Evolutionary conservation across 1,140 invertebrate genomes (phyloP).

Genomic region (Diplogasteroides magnus): DNA sequence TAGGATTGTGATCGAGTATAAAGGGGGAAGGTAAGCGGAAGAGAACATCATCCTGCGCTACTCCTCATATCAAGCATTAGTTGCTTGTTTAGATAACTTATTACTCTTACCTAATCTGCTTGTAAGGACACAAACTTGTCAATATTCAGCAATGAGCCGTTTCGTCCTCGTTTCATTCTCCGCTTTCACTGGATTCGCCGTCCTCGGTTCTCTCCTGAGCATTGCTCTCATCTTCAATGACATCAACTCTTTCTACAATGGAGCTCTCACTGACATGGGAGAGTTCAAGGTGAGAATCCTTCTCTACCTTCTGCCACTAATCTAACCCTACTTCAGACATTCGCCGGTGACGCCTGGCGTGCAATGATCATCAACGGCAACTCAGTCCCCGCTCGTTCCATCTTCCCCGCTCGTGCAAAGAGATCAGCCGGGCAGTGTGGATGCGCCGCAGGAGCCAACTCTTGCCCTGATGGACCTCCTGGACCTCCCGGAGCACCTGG

Average conservation of each 20-base stretch:
- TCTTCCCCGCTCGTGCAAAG: conserved; percentile 30
- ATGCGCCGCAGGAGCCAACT: conserved; percentile 32
- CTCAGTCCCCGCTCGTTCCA: conserved; percentile 5
- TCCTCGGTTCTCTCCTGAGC: conserved; percentile 19
- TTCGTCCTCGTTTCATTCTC: too few relatives aligned
- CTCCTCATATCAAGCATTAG: too few relatives aligned
- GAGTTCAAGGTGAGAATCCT: conserved; percentile 21
- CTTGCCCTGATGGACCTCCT: conserved; percentile 32
- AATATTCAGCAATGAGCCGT: too few relatives aligned
- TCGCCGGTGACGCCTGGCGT: conserved; percentile 33
- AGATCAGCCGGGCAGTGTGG: conserved; percentile 28
- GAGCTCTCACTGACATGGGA: conserved; percentile 14
- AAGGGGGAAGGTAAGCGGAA: too few relatives aligned
- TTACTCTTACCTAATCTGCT: too few relatives aligned
- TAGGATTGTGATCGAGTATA: too few relatives aligned
- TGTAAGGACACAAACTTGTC: too few relatives aligned
- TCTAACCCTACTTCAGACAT: conserved; percentile 10
- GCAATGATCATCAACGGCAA: conserved; percentile 24
- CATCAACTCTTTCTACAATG: conserved; percentile 29
- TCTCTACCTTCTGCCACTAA: background rate
- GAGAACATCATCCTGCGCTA: too few relatives aligned
- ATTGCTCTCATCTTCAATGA: conserved; percentile 25
- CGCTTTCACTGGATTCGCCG: conserved; percentile 12
- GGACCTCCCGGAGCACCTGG: too few relatives aligned
- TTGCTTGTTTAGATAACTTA: too few relatives aligned